Base-by-base conservation (phyloP, 53 echinoderm and acorn worm genomes). In the Stichopus horrens region DNA sequence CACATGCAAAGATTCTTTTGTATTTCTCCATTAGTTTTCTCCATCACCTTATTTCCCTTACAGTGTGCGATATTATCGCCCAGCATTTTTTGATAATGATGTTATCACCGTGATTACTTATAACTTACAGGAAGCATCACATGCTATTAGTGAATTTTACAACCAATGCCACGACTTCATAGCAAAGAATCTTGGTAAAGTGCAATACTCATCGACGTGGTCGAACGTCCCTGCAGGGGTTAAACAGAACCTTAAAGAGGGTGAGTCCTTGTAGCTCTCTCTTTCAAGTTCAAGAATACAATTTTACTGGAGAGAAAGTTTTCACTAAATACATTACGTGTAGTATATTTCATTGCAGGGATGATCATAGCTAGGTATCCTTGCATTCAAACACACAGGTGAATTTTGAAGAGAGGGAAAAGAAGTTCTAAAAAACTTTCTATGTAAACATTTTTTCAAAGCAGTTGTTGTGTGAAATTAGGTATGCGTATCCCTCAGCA, bases 141-240 rank as follows among this genome's bases (percentile, higher is more conserved):
- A 21, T 73, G 86, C 74, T 8, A 71, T 86, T 37, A 86, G 71
- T 73, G 86, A 68, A n/a, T 74, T 86, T 67, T 53, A 71, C 73
- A n/a, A 2, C 54, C 71, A 71, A 73, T 74, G 74, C 9, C 74
- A 73, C 53, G 13, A 22, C 21, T 86, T 54, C 37, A 86, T 86
- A n/a, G 73, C 86, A 7, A 71, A 53, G 20, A 86, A 86, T 54
- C 86, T 86, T 9, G 54, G 73, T 19, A 74, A 71, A 73, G 86
- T 86, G 86, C 86, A 86, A 86, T 74, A 86, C 56, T 71, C 86
- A 54, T 67, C 73, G 14, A 74, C 73, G n/a, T 86, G 86, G 86
- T 74, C 52, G 18, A 86, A 86, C 53, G 16, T 86, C 74, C 86
- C 86, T 53, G 18, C 74, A 55, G 74, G 73, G 7, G 56, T 86